Base-by-base conservation (phyloP, 2,888 invertebrate genomes). In the Megastigmus dorsalis region DNA sequence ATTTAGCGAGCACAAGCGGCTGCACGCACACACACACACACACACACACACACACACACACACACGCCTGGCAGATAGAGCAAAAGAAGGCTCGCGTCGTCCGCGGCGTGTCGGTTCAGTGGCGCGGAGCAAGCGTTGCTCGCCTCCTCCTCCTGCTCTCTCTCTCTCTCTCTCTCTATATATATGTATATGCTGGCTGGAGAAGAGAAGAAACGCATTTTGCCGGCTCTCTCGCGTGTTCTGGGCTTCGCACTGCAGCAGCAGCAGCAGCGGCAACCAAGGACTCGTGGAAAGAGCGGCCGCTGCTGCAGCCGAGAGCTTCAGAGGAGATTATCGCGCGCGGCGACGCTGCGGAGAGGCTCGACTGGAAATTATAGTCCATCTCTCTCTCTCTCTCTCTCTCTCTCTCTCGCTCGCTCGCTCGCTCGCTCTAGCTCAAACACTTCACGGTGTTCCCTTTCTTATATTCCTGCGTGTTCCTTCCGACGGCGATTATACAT, bases 61-160 rank as follows among this genome's bases (percentile, higher is more conserved):
- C 80, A 73, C 77, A 74, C 72, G 62, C 60, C 68, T 60, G 71
- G 63, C 30, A 28, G 4, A 23, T 9, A 7, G 68, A 70, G 68
- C 59, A 72, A 65, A 57, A 68, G 69, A 36, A 67, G 71, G 33
- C 67, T 48, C 60, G 70, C 68, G 15, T 15, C 38, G 9, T n/a
- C n/a, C n/a, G n/a, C n/a, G n/a, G n/a, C 41, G 78, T 72, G 77
- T 78, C 79, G 79, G 77, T 79, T 80, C 79, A 78, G 45, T 79
- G 79, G 77, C 57, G 80, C 80, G 76, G 23, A 73, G 78, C 80
- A 77, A 77, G 76, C 78, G 76, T 82, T 80, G 78, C 72, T 80
- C 72, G 74, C 74, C 69, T 57, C 75, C 75, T 70, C 63, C 71
- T 59, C 48, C 70, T 78, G 78, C 81, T 80, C 81, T 76, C 59